Conservation (phyloP, 2,888 invertebrate species). For the Melanostoma mellinum region DNA sequence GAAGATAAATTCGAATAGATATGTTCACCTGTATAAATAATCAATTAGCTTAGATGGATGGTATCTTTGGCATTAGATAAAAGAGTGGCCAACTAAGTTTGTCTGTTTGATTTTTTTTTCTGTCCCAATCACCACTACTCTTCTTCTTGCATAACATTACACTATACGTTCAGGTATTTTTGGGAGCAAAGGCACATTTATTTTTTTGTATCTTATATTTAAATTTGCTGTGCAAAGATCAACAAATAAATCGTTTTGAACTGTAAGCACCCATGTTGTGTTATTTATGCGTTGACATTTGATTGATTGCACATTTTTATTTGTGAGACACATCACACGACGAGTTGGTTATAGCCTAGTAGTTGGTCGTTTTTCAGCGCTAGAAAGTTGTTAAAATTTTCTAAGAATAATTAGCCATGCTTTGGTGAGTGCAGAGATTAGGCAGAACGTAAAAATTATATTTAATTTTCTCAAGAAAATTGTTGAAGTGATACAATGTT, state of each 20-base stretch:
- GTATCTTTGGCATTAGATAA: slow-evolving; percentile 60
- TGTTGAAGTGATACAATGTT: too few species aligned
- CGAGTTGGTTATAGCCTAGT: background rate
- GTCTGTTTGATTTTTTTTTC: slow-evolving; percentile 16
- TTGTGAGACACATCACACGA: slow-evolving; percentile 43
- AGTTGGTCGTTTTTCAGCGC: background rate
- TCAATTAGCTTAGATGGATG: slow-evolving; percentile 48
- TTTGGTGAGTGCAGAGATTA: slow-evolving; percentile 11
- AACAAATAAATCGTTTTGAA: slow-evolving; percentile 50
- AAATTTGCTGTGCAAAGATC: background rate
- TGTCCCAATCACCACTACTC: slow-evolving; percentile 18
- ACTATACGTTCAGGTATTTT: slow-evolving; percentile 24
- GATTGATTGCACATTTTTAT: slow-evolving; percentile 68
- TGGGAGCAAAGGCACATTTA: background rate
- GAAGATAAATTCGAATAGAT: slow-evolving; percentile 32
- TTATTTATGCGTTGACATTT: slow-evolving; percentile 63
- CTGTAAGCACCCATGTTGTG: slow-evolving; percentile 53
- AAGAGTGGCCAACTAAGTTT: slow-evolving; percentile 31
- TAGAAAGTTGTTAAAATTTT: slow-evolving; percentile 1
- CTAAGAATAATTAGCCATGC: slow-evolving; percentile 52
- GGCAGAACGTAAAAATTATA: background rate
- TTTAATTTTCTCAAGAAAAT: too few species aligned
- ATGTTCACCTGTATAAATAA: slow-evolving; percentile 56
- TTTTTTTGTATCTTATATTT: background rate
- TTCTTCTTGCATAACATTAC: slow-evolving; percentile 39